These are phyloP conservation scores for Lasioglossum calceatum DNA, from an alignment of 2,888 invertebrate species.

Conservation along the genomic window DNA sequence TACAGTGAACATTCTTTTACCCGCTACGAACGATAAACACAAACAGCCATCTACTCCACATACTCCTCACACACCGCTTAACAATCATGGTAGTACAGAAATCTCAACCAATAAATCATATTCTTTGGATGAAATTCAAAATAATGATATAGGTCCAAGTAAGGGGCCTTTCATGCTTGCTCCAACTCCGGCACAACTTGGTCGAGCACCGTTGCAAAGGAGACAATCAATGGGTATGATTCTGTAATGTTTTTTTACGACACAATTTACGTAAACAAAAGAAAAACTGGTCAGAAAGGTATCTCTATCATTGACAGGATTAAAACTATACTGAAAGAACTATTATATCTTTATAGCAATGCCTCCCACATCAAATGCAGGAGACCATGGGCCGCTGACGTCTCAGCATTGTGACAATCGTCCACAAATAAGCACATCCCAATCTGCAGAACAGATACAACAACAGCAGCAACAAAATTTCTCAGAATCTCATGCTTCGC, in stretches of 20 bases:
- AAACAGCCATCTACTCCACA: slow-evolving; percentile 80
- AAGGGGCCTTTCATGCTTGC: slow-evolving; percentile 90
- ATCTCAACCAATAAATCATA: slow-evolving; percentile 76
- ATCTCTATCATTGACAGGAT: background rate
- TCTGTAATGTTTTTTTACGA: slow-evolving; percentile 3
- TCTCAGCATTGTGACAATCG: slow-evolving; percentile 84
- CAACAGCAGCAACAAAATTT: slow-evolving; percentile 75
- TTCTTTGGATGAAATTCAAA: slow-evolving; percentile 77
- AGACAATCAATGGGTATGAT: slow-evolving; percentile 92
- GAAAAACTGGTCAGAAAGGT: background rate
- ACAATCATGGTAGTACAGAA: slow-evolving; percentile 75
- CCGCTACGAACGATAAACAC: slow-evolving; percentile 76
- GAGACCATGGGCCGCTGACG: slow-evolving; percentile 78
- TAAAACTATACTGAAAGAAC: background rate
- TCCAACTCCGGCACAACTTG: slow-evolving; percentile 97
- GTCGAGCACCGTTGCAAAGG: slow-evolving; percentile 94
- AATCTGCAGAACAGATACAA: slow-evolving; percentile 76
- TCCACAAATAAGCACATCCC: slow-evolving; percentile 75
- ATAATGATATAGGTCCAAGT: slow-evolving; percentile 75
- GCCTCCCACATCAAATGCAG: slow-evolving; percentile 79
- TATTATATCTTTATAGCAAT: slow-evolving; percentile 69
- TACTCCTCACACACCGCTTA: slow-evolving; percentile 80
- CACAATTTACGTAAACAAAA: background rate
- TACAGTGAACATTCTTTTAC: slow-evolving; percentile 68
- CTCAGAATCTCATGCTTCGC: slow-evolving; percentile 79